Evolutionary conservation across 2,113 vertebrate species (phyloP).

Genomic region (Lipotes vexillifer): DNA sequence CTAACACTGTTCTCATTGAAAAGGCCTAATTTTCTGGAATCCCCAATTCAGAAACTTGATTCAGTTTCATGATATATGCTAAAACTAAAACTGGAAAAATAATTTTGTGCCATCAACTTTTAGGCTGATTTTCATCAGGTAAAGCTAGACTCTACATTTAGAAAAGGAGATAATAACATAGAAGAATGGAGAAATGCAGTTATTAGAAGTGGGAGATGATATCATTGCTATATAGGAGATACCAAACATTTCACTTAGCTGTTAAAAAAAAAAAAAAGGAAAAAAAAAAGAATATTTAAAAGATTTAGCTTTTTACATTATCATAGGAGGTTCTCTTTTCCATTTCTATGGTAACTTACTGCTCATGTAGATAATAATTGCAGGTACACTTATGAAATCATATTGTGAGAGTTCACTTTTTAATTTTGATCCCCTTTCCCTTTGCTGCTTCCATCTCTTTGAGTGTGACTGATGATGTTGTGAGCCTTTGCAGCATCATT

Average conservation of each 20-base stretch:
- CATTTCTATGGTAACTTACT: not conserved
- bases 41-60: not conserved
- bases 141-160: not conserved
- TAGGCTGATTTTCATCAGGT: not conserved
- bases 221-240: not conserved
- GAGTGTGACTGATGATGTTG: not conserved
- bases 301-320: not conserved
- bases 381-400: not conserved
- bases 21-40: not conserved
- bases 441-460: not conserved
- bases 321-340: not conserved
- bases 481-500: not conserved
- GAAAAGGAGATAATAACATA: not conserved
- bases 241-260: not conserved
- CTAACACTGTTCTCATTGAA: not conserved
- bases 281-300: not conserved
- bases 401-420: accelerated
- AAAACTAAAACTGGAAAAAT: not conserved
- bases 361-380: not conserved
- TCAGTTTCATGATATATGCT: not conserved
- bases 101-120: not conserved
- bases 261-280: not conserved
- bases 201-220: not conserved
- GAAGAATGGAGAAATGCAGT: not conserved
- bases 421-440: not conserved